Base-by-base conservation (phyloP, 2,888 invertebrate species). In the Drosophila engyochracea region DNA sequence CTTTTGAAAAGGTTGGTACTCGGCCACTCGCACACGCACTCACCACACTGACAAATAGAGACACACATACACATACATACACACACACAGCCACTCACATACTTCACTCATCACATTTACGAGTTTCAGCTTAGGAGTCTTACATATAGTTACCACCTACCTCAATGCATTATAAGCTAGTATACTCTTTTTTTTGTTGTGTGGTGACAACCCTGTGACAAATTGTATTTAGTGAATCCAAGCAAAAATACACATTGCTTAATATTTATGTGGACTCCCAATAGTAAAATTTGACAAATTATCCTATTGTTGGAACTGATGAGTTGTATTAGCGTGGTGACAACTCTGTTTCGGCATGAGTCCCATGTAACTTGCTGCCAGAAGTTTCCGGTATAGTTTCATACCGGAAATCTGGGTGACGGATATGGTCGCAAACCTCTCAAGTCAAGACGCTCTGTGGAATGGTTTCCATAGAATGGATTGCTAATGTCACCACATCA, bases 1-100 rank as follows among this genome's bases (percentile, higher is more conserved):
- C 97, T 82, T 95, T 97, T 81, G 97, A 97, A 94, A 97, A 97
- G 96, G 97, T 97, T 95, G 94, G 93, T 93, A 92, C 81, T 69
- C 77, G 73, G 68, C 55, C 71, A 54, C 41, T 47, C 60, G 62
- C 69, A 62, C 49, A 19, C 12, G 14, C 6, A 39, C 35, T 33
- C 10, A 33, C 4, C 10, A 19, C 6, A 39, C 35, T 33, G 33
- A 33, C 4, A 14, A 12, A 35, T 4, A 7, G 37, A n/a, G 10
- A 37, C 35, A 37, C 14, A 30, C 3, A 54, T 25, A 25, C 19
- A 65, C 44, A 22, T 28, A 49, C 49, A 49, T 16, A 53, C 30
- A 51, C 31, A 25, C 33, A 37, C 49, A 39, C 57, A 37, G 14
- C 1, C 6, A 58, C 30, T 30, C n/a, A 39, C n/a, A 25, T 25